Conservation (phyloP, 2,113 vertebrate genomes). For the Notarius lentiginosus region DNA sequence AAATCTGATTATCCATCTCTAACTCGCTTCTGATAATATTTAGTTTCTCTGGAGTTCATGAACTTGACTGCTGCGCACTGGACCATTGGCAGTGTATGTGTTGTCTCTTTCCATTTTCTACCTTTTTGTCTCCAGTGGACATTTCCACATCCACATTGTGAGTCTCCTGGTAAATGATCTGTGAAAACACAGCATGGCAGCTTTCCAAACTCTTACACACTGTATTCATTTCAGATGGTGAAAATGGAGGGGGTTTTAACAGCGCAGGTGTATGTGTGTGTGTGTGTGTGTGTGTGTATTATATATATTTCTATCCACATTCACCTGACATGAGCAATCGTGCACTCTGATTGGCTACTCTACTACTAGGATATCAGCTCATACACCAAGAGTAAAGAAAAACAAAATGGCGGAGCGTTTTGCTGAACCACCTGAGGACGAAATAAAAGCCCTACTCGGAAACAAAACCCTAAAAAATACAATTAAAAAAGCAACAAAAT, state of each 20-base stretch:
- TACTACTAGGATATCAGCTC: too few relatives aligned
- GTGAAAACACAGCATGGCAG: slow-evolving; percentile 38
- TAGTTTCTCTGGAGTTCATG: slow-evolving; percentile 51
- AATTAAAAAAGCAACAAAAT: too few relatives aligned
- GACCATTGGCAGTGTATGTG: slow-evolving; percentile 19
- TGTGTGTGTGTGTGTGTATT: not conserved
- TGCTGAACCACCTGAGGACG: too few relatives aligned
- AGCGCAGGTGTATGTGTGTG: slow-evolving; percentile 11
- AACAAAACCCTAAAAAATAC: too few relatives aligned
- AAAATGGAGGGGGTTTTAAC: not conserved
- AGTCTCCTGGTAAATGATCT: slow-evolving; percentile 52
- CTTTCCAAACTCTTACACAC: slow-evolving; percentile 17
- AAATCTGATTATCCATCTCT: slow-evolving; percentile 53
- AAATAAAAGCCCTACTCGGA: too few relatives aligned
- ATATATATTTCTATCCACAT: too few relatives aligned
- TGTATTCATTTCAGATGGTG: not conserved
- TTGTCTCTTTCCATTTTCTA: slow-evolving; percentile 31
- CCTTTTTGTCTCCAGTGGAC: slow-evolving; percentile 31
- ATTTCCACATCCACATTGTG: slow-evolving; percentile 28
- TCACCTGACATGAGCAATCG: too few relatives aligned
- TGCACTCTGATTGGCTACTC: too few relatives aligned
- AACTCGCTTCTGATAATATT: slow-evolving; percentile 51
- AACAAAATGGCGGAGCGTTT: too few relatives aligned
- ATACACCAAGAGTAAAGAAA: too few relatives aligned
- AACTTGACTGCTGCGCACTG: slow-evolving; percentile 36